Evolutionary conservation across 2,113 vertebrate species (phyloP), one percentile per base, ranked within the genome.

Genomic region (Tylochromis polylepis): DNA sequence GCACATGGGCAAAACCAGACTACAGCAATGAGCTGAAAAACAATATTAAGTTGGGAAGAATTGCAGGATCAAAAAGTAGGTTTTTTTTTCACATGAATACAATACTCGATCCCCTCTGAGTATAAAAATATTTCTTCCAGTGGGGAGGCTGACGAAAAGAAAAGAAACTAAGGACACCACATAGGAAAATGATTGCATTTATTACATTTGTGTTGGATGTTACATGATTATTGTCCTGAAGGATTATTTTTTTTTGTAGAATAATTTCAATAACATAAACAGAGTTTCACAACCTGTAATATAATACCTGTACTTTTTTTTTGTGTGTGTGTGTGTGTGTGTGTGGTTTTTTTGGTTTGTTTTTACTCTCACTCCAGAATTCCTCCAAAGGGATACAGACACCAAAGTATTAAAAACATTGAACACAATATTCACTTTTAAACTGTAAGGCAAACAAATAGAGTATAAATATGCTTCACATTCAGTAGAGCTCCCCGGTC

Each of bases 171-270:
- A 29, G 60, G 60, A 65, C 60, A 81, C 31, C 31, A 77, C 51
- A 46, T 88, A 84, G 56, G 82, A 88, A 93, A 95, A 95, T 92
- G 91, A 86, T 27, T 89, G 89, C 82, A 92, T 96, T 96, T 96
- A 95, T 95, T 96, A 90, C 82, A 27, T 91, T 81, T 90, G 43
- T 92, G 89, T 86, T 93, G 91, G 92, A 91, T 92, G 88, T 79
- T 95, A 96, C 95, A 95, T 83, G 91, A 93, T 95, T 51, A 12
- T 8, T 31, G 16, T 77, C 60, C 34, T 94, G 92, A 91, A 91
- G 88, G 56, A 38, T 75, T 88, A n/a, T 94, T 81, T 56, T 67
- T 12, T n/a, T 3, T n/a, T 18, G 15, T 75, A 29, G 24, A 77
- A 51, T 51, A 31, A 77, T 51, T 77, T 77, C 43, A 51, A 51